A percentile compares a stretch with the other conserved stretches of the same genome.
Conservation (phyloP, 2,797 vertebrate species). For the Meriones psammophilus region DNA sequence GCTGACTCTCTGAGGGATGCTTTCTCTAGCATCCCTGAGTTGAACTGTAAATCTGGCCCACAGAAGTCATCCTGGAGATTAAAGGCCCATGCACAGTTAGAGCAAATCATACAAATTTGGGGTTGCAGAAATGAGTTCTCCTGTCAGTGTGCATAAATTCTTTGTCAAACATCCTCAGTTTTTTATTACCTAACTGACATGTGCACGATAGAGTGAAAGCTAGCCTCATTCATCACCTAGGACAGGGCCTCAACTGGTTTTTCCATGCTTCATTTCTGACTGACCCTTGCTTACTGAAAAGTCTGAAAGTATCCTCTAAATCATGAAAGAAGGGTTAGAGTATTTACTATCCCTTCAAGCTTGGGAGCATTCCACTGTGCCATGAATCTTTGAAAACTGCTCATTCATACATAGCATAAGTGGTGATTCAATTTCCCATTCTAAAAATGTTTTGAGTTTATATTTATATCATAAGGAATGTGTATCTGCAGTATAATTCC, state of each 20-base stretch:
- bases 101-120: conserved; percentile 63
- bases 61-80: conserved; percentile 49
- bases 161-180: conserved; percentile 47
- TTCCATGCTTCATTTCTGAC: conserved; percentile 56
- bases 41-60: conserved; percentile 29
- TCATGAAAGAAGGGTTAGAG: conserved; percentile 13
- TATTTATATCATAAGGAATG: conserved; percentile 22
- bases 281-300: conserved; percentile 57
- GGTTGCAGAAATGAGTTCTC: conserved; percentile 58
- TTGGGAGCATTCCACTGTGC: neutral
- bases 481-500: conserved; percentile 4
- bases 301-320: conserved; percentile 59
- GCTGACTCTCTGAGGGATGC: conserved; percentile 15
- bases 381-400: conserved; percentile 55
- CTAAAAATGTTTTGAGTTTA: conserved; percentile 28
- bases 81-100: conserved; percentile 43
- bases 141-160: conserved; percentile 39
- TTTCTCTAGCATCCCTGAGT: neutral
- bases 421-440: conserved; percentile 14
- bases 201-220: conserved; percentile 32
- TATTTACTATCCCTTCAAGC: conserved; percentile 47
- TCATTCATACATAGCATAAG: neutral
- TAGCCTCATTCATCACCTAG: conserved; percentile 43
- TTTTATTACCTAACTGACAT: conserved; percentile 64
- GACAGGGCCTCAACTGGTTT: neutral